A percentile compares a stretch with the other conserved stretches of the same genome.
These are phyloP conservation scores for Tolmerus cingulatus DNA, from an alignment of 2,888 invertebrate genomes.

Conservation along the genomic window DNA sequence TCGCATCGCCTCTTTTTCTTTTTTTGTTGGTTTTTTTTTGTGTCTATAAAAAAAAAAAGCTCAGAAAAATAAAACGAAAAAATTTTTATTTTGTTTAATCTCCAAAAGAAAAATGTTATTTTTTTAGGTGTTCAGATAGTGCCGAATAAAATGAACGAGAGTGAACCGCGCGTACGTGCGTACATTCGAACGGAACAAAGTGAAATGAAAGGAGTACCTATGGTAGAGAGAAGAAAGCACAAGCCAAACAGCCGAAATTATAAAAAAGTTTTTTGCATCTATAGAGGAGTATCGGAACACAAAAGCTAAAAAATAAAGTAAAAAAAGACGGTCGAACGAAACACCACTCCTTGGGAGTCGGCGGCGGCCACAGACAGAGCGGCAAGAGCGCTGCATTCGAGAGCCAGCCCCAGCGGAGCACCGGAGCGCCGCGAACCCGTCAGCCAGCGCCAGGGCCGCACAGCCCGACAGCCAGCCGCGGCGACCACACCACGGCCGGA, in stretches of 20 bases:
- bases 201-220: constrained; percentile 64
- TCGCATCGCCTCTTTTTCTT: neutral
- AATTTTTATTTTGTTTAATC: neutral
- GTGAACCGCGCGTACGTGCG: constrained; percentile 63
- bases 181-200: constrained; percentile 64
- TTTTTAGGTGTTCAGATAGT: neutral
- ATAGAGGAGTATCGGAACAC: constrained; percentile 10
- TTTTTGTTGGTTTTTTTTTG: no score
- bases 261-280: constrained; percentile 25
- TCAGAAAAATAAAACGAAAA: neutral
- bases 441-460: neutral
- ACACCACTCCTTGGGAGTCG: constrained; percentile 12
- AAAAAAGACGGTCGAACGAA: neutral
- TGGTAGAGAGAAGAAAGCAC: constrained; percentile 62
- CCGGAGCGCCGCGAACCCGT: neutral
- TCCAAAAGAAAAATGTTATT: neutral
- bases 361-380: constrained; percentile 29
- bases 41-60: neutral
- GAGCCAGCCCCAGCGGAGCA: neutral
- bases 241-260: constrained; percentile 46
- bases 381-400: neutral
- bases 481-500: neutral
- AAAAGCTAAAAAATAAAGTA: constrained; percentile 12
- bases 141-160: constrained; percentile 8
- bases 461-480: neutral